Evolutionary conservation across 2,113 vertebrate genomes (phyloP).

Genomic region (Bubalus kerabau): DNA sequence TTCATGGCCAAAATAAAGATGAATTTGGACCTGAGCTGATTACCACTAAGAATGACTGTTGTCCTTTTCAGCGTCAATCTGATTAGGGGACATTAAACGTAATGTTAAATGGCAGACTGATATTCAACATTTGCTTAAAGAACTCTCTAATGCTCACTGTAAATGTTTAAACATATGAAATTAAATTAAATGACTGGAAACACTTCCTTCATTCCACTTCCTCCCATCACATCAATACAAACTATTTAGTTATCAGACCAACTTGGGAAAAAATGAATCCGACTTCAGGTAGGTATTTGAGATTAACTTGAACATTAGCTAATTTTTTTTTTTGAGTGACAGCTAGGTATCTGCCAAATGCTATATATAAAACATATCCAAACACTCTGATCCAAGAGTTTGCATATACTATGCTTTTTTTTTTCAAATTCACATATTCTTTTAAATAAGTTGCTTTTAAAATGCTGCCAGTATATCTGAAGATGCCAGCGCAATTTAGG

Average conservation of each 20-base stretch:
- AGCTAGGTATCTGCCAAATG: conserved; percentile 25
- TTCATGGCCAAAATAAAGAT: background rate
- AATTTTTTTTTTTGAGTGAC: background rate
- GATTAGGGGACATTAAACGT: background rate
- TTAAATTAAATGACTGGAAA: conserved; percentile 10
- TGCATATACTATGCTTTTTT: background rate
- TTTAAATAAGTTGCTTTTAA: conserved; percentile 21
- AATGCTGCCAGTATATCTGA: background rate
- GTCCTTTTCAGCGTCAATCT: background rate
- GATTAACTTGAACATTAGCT: background rate
- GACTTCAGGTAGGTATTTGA: conserved; percentile 25
- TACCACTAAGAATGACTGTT: background rate
- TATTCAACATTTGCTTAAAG: background rate
- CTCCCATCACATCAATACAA: background rate
- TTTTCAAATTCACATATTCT: conserved; percentile 2
- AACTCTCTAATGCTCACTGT: background rate
- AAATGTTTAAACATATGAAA: conserved; percentile 7
- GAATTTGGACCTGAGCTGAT: background rate
- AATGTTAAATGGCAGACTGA: background rate
- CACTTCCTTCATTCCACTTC: background rate
- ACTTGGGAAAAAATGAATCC: background rate
- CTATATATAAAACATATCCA: conserved; percentile 13
- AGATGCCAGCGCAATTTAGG: conserved; percentile 1
- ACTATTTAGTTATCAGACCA: background rate
- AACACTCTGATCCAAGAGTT: background rate